These are phyloP conservation scores for Vulpes vulpes DNA, from an alignment of 2,113 vertebrate genomes.

Conservation along the genomic window DNA sequence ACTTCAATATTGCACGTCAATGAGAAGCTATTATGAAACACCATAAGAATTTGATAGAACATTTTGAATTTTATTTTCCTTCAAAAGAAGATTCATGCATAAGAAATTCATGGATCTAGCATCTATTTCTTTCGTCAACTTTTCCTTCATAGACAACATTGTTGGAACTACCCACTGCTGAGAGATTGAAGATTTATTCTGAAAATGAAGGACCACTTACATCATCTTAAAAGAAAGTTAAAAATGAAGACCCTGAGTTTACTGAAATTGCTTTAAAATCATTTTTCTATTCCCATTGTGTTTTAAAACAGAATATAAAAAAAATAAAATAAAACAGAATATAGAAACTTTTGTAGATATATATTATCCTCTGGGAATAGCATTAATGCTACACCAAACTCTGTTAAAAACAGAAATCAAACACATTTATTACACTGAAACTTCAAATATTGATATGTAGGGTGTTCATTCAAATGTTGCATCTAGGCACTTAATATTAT, in stretches of 20 bases:
- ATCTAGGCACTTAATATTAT: background rate
- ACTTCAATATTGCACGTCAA: background rate
- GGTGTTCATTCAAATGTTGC: background rate
- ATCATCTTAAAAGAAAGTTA: background rate
- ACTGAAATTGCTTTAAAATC: background rate
- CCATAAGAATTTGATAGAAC: background rate
- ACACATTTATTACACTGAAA: background rate
- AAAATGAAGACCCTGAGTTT: background rate
- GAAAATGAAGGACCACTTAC: background rate
- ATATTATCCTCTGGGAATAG: background rate
- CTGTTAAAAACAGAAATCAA: background rate
- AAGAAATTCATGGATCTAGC: background rate
- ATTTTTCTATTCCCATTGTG: background rate
- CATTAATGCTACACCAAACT: background rate
- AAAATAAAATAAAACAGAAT: constrained; percentile 13
- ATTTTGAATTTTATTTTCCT: background rate
- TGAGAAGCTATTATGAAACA: background rate
- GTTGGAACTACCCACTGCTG: background rate
- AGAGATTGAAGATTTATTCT: background rate
- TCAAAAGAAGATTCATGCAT: background rate
- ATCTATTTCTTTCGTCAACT: background rate
- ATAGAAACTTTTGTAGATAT: background rate
- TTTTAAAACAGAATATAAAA: background rate
- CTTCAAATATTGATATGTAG: background rate
- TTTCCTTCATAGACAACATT: background rate